phyloP scores from a whole-genome alignment of 2,113 vertebrate genomes.

The Antechinus flavipes region DNA sequence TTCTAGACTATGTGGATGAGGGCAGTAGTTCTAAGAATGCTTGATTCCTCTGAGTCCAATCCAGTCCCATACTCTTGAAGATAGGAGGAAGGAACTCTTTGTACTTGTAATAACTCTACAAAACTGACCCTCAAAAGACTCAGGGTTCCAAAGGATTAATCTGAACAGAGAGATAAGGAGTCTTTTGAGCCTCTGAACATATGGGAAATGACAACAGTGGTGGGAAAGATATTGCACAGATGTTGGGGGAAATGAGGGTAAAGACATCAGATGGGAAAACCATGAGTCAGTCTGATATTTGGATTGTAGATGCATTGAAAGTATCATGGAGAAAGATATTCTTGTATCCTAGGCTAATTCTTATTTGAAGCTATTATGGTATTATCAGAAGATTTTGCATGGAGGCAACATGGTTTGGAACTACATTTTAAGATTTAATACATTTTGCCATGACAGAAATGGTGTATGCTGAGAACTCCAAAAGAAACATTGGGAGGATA shows the following conservation, averaged over 20 bases:
- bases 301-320: background rate
- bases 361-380: background rate
- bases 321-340: background rate
- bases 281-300: background rate
- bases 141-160: background rate
- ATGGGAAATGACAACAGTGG: background rate
- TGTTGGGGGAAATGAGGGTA: too few relatives aligned
- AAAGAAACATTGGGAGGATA: background rate
- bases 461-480: background rate
- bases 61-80: too few relatives aligned
- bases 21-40: too few relatives aligned
- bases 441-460: background rate
- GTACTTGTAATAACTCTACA: background rate
- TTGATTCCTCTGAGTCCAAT: too few relatives aligned
- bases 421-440: background rate
- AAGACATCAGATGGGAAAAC: too few relatives aligned
- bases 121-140: background rate
- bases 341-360: background rate
- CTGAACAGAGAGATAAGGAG: background rate
- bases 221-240: background rate
- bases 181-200: background rate
- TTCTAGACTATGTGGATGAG: too few relatives aligned
- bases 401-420: background rate
- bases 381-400: background rate
- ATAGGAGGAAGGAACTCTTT: too few relatives aligned